Conservation (phyloP, 2,888 invertebrate species). For the Fragum sueziense region DNA sequence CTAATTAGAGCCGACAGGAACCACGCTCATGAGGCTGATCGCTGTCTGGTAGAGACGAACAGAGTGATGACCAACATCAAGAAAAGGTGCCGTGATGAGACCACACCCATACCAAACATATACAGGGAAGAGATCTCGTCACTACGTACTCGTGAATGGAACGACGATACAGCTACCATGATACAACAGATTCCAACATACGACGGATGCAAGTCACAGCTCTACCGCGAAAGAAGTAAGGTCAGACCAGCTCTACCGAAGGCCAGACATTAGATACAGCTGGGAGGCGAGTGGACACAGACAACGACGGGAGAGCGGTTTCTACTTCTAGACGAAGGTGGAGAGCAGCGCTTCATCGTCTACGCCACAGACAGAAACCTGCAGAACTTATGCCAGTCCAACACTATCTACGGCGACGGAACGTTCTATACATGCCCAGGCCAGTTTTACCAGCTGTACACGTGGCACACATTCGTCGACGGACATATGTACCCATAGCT, state of each 20-base stretch:
- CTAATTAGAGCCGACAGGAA: not conserved
- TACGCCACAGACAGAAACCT: too few relatives aligned
- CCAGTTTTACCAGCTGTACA: conserved; percentile 34
- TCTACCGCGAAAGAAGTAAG: conserved; percentile 25
- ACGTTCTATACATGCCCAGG: conserved; percentile 37
- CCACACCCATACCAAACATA: conserved; percentile 31
- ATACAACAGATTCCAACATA: conserved; percentile 24
- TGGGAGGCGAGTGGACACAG: conserved; percentile 30
- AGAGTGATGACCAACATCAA: not conserved
- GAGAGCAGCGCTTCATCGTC: conserved; percentile 21
- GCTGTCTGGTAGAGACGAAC: not conserved
- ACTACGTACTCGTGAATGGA: conserved; percentile 19
- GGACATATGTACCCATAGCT: conserved; percentile 30
- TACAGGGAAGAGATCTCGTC: conserved; percentile 12
- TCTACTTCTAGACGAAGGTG: conserved; percentile 13
- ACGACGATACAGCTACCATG: conserved; percentile 16
- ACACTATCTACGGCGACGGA: conserved; percentile 32
- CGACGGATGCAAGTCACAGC: not conserved
- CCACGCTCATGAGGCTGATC: not conserved
- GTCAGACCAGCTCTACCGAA: conserved; percentile 4
- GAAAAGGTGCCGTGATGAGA: conserved; percentile 13
- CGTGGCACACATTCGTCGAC: conserved; percentile 31
- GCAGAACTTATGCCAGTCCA: not conserved
- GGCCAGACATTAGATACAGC: not conserved
- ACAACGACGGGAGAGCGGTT: conserved; percentile 26